These are phyloP conservation scores for Crepidodera aurea DNA, from an alignment of 2,888 invertebrate genomes.

Conservation along the genomic window DNA sequence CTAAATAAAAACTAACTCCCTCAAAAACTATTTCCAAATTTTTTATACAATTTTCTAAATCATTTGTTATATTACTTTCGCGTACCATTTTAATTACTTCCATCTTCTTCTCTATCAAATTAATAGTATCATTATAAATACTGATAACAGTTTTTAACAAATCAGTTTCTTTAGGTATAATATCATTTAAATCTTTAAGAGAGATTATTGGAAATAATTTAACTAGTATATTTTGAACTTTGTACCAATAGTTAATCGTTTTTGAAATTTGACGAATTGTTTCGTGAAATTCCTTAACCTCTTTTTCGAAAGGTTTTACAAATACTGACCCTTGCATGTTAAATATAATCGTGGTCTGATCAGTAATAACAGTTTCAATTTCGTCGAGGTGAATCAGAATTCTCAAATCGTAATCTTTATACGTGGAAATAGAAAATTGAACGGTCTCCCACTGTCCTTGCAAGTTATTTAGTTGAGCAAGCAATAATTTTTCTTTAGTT, in stretches of 20 bases:
- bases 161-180: slow-evolving; percentile 61
- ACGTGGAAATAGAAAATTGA: slow-evolving; percentile 69
- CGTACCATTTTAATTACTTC: slow-evolving; percentile 70
- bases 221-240: slow-evolving; percentile 82
- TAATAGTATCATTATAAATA: slow-evolving; percentile 46
- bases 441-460: slow-evolving; percentile 78
- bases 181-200: slow-evolving; percentile 73
- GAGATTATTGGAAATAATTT: slow-evolving; percentile 84
- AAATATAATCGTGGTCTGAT: slow-evolving; percentile 81
- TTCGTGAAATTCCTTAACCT: slow-evolving; percentile 75
- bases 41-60: slow-evolving; percentile 70
- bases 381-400: slow-evolving; percentile 77
- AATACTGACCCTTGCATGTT: slow-evolving; percentile 84
- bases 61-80: slow-evolving; percentile 69
- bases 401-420: slow-evolving; percentile 68
- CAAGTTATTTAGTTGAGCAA: slow-evolving; percentile 77
- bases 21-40: slow-evolving; percentile 79
- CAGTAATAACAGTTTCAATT: slow-evolving; percentile 77
- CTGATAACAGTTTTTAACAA: slow-evolving; percentile 43
- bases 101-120: slow-evolving; percentile 64
- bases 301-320: slow-evolving; percentile 78
- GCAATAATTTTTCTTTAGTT: slow-evolving; percentile 77
- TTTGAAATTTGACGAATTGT: slow-evolving; percentile 70
- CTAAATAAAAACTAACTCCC: slow-evolving; percentile 80
- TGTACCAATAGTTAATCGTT: slow-evolving; percentile 80